Conservation (phyloP, 2,888 invertebrate genomes). For the Dryobota labecula region DNA sequence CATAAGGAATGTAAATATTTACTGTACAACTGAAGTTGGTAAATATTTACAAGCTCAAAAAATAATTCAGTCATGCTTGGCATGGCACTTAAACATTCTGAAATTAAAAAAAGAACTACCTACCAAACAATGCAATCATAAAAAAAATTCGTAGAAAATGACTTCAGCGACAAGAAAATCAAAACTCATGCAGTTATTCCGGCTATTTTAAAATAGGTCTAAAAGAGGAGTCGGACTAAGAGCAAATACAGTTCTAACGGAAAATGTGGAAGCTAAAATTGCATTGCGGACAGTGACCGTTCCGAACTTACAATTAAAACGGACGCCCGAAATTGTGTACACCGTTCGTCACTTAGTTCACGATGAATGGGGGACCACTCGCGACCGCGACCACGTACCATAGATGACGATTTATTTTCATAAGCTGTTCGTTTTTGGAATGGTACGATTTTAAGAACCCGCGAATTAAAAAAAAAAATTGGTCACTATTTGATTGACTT, state of each 20-base stretch:
- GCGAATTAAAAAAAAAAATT: not conserved
- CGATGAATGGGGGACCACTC: constrained; percentile 56
- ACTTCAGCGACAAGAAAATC: constrained; percentile 2
- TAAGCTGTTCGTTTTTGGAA: constrained; percentile 17
- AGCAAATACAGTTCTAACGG: constrained; percentile 66
- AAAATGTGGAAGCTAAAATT: constrained; percentile 83
- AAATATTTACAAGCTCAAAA: not conserved
- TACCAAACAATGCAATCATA: not conserved
- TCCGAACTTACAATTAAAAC: constrained; percentile 90
- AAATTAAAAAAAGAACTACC: not conserved
- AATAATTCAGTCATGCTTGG: not conserved
- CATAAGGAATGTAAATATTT: not conserved
- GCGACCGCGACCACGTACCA: constrained; percentile 14
- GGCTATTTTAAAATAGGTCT: constrained; percentile 48
- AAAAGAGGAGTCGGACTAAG: constrained; percentile 54
- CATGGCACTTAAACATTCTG: not conserved
- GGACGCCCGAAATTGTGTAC: constrained; percentile 90
- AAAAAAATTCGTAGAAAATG: not conserved
- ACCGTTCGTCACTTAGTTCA: constrained; percentile 89
- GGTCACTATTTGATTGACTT: not conserved
- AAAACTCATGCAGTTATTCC: constrained; percentile 33
- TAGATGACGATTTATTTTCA: constrained; percentile 53
- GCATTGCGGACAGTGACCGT: constrained; percentile 79
- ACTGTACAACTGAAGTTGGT: not conserved
- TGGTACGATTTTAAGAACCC: not conserved